These are phyloP conservation scores for Himalopsyche kuldschensis DNA, from an alignment of 2,888 invertebrate species.

Conservation along the genomic window DNA sequence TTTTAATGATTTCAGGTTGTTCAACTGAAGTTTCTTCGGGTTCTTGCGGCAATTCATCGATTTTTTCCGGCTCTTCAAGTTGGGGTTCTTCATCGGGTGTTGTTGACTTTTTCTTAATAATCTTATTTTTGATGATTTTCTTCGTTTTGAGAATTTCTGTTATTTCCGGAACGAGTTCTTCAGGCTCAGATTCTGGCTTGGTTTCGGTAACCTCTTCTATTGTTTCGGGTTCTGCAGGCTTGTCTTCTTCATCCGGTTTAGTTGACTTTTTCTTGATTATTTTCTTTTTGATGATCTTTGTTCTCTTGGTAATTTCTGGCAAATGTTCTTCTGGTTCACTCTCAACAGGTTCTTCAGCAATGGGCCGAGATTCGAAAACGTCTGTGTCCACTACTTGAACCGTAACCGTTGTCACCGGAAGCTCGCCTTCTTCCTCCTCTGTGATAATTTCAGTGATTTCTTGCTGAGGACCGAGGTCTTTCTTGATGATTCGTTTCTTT, in stretches of 20 bases:
- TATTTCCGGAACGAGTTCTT: slow-evolving; percentile 42
- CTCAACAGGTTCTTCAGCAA: slow-evolving; percentile 42
- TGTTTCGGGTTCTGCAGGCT: slow-evolving; percentile 43
- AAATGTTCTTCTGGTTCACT: slow-evolving; percentile 24
- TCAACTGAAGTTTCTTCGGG: slow-evolving; percentile 15
- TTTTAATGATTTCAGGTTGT: slow-evolving; percentile 4
- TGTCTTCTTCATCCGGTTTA: slow-evolving; percentile 45
- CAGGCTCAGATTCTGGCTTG: slow-evolving; percentile 42
- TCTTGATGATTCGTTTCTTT: slow-evolving; percentile 54
- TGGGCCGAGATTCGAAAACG: slow-evolving; percentile 18
- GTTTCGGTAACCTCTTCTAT: slow-evolving; percentile 41
- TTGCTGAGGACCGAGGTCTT: slow-evolving; percentile 47
- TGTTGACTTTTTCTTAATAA: slow-evolving; percentile 51
- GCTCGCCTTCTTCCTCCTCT: slow-evolving; percentile 44
- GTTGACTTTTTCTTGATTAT: slow-evolving; percentile 42
- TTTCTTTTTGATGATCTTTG: slow-evolving; percentile 36
- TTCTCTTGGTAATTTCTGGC: slow-evolving; percentile 41
- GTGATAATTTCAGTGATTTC: slow-evolving; percentile 48
- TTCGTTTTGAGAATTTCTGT: slow-evolving; percentile 45
- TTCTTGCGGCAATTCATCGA: slow-evolving; percentile 29
- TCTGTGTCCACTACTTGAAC: slow-evolving; percentile 33
- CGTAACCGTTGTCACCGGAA: slow-evolving; percentile 41
- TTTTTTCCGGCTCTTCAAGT: slow-evolving; percentile 29
- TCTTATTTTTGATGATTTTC: slow-evolving; percentile 45
- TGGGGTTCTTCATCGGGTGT: slow-evolving; percentile 49